Evolutionary conservation across 2,888 invertebrate species (phyloP), one percentile per base, ranked within the genome.

Genomic region (Lycia hirtaria): DNA sequence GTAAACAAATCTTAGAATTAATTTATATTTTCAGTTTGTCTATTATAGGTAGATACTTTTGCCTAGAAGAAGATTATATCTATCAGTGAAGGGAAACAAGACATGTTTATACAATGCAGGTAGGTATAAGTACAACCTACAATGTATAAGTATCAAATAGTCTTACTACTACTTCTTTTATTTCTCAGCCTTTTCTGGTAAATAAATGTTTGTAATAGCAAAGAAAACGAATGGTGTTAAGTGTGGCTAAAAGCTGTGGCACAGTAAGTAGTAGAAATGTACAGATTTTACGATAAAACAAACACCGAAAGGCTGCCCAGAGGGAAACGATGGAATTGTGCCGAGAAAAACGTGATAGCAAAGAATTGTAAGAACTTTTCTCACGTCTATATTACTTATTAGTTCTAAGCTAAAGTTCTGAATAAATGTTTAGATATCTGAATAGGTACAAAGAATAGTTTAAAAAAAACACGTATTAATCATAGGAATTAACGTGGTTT

Each of bases 261-360:
- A 12, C 12, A 15, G 45, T 19, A 35, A 32, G 20, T 45, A 32
- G 47, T 35, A 15, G 33, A 41, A 41, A 41, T 24, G 50, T 41
- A 22, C 40, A 12, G 50, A 50, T 50, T 50, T 50, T 41, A 41
- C 32, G 50, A n/a, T 40, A 41, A 50, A 50, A 50, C 47, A 47
- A 47, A 35, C 24, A 35, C 33, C 47, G 14, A 24, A 35, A 35
- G n/a, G 35, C 33, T 26, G 30, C 6, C 22, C 1, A 43, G 22
- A 43, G 47, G 35, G 5, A 35, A 47, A 35, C 35, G 33, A 24
- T 45, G 47, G 35, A 47, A 47, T 24, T 47, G 35, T n/a, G 24
- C n/a, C 17, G 33, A 30, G 12, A 22, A 47, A 35, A 15, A 15
- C 7, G n/a, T n/a, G n/a, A n/a, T n/a, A n/a, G n/a, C n/a, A 17